Conservation (phyloP, 2,113 vertebrate species). For the Xiphias gladius region DNA sequence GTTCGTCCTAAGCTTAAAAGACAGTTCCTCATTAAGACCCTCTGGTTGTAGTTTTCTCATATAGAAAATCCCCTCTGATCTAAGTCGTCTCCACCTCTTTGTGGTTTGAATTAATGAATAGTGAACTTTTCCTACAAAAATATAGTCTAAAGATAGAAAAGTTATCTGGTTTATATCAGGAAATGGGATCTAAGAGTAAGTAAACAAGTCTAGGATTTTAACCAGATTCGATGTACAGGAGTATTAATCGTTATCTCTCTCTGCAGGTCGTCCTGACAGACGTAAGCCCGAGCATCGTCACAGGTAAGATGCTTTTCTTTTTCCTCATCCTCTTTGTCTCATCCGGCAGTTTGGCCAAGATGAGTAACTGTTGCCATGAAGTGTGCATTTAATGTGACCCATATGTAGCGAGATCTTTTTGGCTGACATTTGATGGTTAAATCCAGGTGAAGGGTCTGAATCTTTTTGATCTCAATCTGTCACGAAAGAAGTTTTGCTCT, state of each 20-base stretch:
- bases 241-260: constrained; percentile 15
- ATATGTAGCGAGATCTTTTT: not conserved
- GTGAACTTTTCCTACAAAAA: not conserved
- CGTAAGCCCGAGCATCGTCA: constrained; percentile 76
- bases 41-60: too few species aligned
- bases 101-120: not conserved
- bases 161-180: not conserved
- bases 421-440: not conserved
- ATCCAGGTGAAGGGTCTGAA: constrained; percentile 10
- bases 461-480: constrained; percentile 1
- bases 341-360: not conserved
- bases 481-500: not conserved
- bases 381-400: not conserved
- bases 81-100: not conserved
- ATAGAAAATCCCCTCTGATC: too few species aligned
- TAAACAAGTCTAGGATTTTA: not conserved
- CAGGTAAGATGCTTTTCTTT: constrained; percentile 58
- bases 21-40: too few species aligned
- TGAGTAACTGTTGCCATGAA: not conserved
- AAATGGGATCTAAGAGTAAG: not conserved
- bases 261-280: constrained; percentile 70
- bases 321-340: not conserved
- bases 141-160: not conserved
- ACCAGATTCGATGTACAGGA: too few species aligned
- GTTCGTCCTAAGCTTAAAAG: too few species aligned